phyloP scores from a whole-genome alignment of 2,113 vertebrate species.

The Esox niger region DNA sequence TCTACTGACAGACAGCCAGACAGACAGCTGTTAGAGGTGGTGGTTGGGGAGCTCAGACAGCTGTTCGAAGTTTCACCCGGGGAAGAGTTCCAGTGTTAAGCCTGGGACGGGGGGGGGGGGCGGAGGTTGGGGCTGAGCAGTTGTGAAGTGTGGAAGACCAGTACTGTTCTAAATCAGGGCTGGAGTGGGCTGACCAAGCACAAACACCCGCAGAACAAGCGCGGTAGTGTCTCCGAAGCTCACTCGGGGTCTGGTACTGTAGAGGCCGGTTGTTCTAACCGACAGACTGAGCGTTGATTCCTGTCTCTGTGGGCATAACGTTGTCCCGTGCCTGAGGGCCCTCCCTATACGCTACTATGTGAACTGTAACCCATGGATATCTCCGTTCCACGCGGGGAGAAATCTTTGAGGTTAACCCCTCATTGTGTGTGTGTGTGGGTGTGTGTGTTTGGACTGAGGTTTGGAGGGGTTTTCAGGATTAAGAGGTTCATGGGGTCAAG shows the following conservation, averaged over 20 bases:
- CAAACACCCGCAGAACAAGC: neutral
- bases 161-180: neutral
- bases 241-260: neutral
- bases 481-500: neutral
- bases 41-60: neutral
- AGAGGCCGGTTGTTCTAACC: too few species aligned
- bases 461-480: neutral
- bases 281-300: too few species aligned
- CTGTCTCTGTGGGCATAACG: neutral
- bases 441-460: neutral
- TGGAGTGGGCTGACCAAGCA: neutral
- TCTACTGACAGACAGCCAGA: neutral
- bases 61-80: neutral
- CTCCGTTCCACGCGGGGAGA: neutral
- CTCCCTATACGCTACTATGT: too few species aligned
- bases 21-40: neutral
- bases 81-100: neutral
- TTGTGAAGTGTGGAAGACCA: slow-evolving; percentile 1
- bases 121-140: neutral
- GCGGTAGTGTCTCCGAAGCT: neutral
- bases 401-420: neutral
- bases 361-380: neutral
- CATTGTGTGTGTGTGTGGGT: neutral
- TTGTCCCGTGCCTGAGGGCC: neutral
- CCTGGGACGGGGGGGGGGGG: neutral